Percentiles rank a stretch among this genome's conserved stretches.
phyloP scores from a whole-genome alignment of 1,140 invertebrate genomes.

The Lordiphosa mommai region DNA sequence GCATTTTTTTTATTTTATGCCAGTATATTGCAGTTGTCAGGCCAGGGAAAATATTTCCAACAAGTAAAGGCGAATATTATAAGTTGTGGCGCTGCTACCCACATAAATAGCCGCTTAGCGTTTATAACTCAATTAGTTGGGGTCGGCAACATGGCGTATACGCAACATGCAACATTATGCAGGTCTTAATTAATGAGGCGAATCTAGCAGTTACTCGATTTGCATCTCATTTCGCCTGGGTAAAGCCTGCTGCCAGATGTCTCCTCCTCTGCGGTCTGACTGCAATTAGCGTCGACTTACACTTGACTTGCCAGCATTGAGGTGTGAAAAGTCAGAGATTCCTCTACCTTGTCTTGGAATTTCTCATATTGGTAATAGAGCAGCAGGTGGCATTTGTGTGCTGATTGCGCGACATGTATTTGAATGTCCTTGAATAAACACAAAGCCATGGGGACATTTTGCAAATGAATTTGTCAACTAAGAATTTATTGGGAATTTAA shows the following conservation, averaged over 20 bases:
- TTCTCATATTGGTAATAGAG: conserved; percentile 5
- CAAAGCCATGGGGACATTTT: neutral
- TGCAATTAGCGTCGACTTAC: conserved; percentile 41
- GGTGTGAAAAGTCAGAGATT: conserved; percentile 17
- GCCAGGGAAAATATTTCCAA: conserved; percentile 36
- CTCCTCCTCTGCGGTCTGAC: conserved; percentile 6
- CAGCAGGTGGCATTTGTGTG: neutral
- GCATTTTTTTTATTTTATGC: conserved; percentile 23
- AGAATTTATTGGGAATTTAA: no score
- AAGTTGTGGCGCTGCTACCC: conserved; percentile 19
- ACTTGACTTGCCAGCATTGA: conserved; percentile 30
- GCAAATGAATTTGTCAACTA: no score
- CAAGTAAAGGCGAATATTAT: conserved; percentile 18
- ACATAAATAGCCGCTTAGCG: conserved; percentile 62
- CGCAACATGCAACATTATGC: conserved; percentile 11
- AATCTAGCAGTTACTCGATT: conserved; percentile 3
- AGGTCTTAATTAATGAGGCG: conserved; percentile 6
- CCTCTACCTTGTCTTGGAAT: neutral
- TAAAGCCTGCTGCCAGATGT: conserved; percentile 1
- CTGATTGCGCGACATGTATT: neutral
- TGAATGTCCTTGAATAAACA: neutral
- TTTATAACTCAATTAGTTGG: conserved; percentile 66
- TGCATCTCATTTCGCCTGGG: conserved; percentile 4
- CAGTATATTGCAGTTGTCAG: conserved; percentile 9
- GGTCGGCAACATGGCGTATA: conserved; percentile 8